These are phyloP conservation scores for Drosophila nikananu DNA, from an alignment of 1,140 invertebrate species.

Conservation along the genomic window DNA sequence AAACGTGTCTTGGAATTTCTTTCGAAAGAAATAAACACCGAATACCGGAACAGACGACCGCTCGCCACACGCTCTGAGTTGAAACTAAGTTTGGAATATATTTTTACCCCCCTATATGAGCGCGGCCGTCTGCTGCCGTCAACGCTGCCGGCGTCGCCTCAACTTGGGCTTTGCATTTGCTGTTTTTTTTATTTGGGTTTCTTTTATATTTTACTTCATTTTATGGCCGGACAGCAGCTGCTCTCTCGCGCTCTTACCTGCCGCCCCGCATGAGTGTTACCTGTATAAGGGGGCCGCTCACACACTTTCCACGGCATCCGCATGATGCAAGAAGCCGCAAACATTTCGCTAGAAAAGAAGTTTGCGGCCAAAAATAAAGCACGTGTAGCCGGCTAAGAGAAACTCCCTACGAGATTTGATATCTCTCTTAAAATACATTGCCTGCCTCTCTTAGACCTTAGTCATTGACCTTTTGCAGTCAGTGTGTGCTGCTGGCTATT, in stretches of 20 bases:
- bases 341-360: constrained; percentile 56
- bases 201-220: constrained; percentile 15
- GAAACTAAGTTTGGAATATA: constrained; percentile 70
- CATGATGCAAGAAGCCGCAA: constrained; percentile 67
- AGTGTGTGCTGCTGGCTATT: background rate
- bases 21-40: constrained; percentile 1
- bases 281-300: constrained; percentile 24
- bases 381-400: constrained; percentile 44
- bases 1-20: constrained; percentile 4
- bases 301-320: constrained; percentile 26
- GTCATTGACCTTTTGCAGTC: constrained; percentile 44
- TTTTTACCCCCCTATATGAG: constrained; percentile 63
- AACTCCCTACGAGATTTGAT: background rate
- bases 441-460: constrained; percentile 36
- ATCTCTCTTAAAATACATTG: constrained; percentile 22
- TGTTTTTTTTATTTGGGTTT: constrained; percentile 22
- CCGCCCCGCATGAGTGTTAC: constrained; percentile 9
- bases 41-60: constrained; percentile 22
- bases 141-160: constrained; percentile 25
- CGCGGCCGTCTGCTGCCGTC: constrained; percentile 16
- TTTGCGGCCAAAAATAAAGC: constrained; percentile 44
- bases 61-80: constrained; percentile 51
- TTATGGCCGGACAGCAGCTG: constrained; percentile 29
- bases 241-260: constrained; percentile 35
- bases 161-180: constrained; percentile 71